Base-by-base conservation (phyloP, 2,888 invertebrate genomes). In the Margaritifera margaritifera region DNA sequence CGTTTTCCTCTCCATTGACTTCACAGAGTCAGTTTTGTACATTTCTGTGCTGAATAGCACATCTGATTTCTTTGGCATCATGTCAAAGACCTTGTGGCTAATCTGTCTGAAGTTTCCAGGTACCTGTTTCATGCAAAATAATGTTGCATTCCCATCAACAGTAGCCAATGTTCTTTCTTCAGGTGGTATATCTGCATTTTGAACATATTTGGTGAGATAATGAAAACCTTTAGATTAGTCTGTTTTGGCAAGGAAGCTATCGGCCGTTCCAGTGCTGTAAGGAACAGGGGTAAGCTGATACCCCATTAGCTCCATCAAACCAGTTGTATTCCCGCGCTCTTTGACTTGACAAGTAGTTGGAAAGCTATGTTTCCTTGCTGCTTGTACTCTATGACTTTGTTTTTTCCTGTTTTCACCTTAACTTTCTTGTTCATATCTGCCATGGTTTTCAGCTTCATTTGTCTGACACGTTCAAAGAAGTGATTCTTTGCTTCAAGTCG, bases 241-340 rank as follows among this genome's bases (percentile, higher is more conserved):
- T 50, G 54, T 72, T 55, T 69, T 69, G 19, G 57, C 58, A 6
- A 74, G 54, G 31, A 60, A 71, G 18, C 68, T 70, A 65, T 74
- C 70, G 54, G 66, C 66, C 50, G 62, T 63, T 18, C 54, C 68
- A 54, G 71, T 52, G 50, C 60, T 72, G 71, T 66, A 64, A 19
- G 71, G 74, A 6, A 76, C 71, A 51, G 64, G 71, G 19, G 71
- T 75, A 6, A 76, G 61, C 20, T 64, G 71, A 27, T 76, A 75
- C 6, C 51, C 65, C 75, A 74, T 64, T 4, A n/a, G n/a, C n/a
- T n/a, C n/a, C n/a, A n/a, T n/a, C n/a, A n/a, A n/a, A n/a, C n/a
- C n/a, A n/a, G n/a, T n/a, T n/a, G n/a, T n/a, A n/a, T n/a, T n/a
- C n/a, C n/a, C n/a, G n/a, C n/a, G 50, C n/a, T 50, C 42, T 70